phyloP scores from a whole-genome alignment of 2,113 vertebrate species.

The Python bivittatus region DNA sequence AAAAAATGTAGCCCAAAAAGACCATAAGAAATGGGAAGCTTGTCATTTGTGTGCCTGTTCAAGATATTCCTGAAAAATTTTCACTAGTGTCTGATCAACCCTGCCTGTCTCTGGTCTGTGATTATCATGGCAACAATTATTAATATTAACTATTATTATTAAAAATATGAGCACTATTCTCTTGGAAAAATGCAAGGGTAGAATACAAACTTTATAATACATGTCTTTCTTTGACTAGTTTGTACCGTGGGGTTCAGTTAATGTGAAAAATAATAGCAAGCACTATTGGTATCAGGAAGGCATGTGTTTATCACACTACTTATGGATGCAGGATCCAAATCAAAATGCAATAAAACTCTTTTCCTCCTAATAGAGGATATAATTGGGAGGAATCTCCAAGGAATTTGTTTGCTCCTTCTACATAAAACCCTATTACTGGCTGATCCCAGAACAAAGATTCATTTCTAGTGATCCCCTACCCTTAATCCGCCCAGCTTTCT shows the following conservation, averaged over 20 bases:
- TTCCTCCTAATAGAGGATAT: conserved; percentile 42
- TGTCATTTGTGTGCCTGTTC: not conserved
- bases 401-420: conserved; percentile 43
- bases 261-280: conserved; percentile 46
- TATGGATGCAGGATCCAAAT: conserved; percentile 35
- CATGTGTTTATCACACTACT: conserved; percentile 40
- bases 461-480: conserved; percentile 52
- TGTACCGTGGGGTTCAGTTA: conserved; percentile 3
- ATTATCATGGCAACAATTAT: not conserved
- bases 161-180: not conserved
- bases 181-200: not conserved
- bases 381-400: conserved; percentile 61
- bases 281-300: conserved; percentile 3
- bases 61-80: not conserved
- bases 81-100: not conserved
- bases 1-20: not conserved
- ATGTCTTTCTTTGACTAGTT: conserved; percentile 1
- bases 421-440: conserved; percentile 57
- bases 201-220: not conserved
- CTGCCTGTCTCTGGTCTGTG: not conserved
- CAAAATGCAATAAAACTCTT: conserved; percentile 49
- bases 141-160: not conserved
- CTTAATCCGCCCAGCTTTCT: conserved; percentile 55
- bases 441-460: conserved; percentile 62
- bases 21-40: not conserved